phyloP scores from a whole-genome alignment of 1,140 invertebrate species.

The Penaeus vannamei region DNA sequence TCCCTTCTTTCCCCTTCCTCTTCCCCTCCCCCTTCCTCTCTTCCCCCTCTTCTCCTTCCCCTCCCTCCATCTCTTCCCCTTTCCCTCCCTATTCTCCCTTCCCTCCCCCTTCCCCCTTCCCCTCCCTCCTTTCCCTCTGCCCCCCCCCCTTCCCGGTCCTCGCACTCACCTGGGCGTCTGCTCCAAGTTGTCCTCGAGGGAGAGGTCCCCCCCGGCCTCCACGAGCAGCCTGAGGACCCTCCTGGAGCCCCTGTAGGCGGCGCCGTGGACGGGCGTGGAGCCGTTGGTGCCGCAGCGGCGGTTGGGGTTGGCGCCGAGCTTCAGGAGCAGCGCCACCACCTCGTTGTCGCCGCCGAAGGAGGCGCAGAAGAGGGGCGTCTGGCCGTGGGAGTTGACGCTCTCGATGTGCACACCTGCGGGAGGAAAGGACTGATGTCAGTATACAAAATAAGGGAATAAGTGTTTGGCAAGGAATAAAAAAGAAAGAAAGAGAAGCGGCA shows the following conservation, averaged over 20 bases:
- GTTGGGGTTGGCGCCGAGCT: constrained; percentile 73
- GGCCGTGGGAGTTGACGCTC: constrained; percentile 72
- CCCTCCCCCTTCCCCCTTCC: neutral
- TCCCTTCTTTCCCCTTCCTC: neutral
- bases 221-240: constrained; percentile 71
- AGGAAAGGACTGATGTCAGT: neutral
- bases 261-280: constrained; percentile 73
- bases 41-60: too few species aligned
- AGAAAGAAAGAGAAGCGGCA: neutral
- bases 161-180: constrained; percentile 63
- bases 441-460: neutral
- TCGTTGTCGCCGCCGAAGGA: constrained; percentile 70
- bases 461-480: neutral
- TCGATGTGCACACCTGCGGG: constrained; percentile 70
- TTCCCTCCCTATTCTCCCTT: neutral
- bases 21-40: neutral
- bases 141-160: neutral
- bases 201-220: constrained; percentile 72
- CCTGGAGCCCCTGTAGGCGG: constrained; percentile 71
- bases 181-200: constrained; percentile 70
- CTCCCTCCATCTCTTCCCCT: neutral
- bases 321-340: constrained; percentile 71
- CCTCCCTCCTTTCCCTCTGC: neutral
- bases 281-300: constrained; percentile 70
- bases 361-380: constrained; percentile 73